Evolutionary conservation across 1,140 invertebrate genomes (phyloP), one percentile per base, ranked within the genome.

Genomic region (Drosophila santomea): DNA sequence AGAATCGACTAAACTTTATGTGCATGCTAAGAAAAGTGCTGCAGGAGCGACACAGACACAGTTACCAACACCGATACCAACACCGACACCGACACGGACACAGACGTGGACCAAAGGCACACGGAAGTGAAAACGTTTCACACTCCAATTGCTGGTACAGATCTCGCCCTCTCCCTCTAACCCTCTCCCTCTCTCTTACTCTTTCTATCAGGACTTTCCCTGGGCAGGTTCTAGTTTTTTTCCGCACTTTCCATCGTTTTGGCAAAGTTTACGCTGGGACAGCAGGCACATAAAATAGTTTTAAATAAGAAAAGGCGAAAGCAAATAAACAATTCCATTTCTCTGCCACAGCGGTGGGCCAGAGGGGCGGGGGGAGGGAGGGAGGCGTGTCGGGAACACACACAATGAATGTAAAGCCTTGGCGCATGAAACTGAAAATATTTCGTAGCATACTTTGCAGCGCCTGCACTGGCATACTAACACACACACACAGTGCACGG

Each of bases 251-350:
- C 67, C 66, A 59, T 66, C 72, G 72, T 81, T 63, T 77, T 85
- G 81, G 58, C 84, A 86, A 86, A 86, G 74, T 86, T 86, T 86
- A 72, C 68, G 78, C 64, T 82, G 83, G 74, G 74, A 86, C 79
- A 88, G 78, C 78, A 79, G 83, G 75, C 80, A 89, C 84, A 88
- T 89, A 88, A 88, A 88, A 89, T 89, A 88, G 83, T 88, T 88
- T 88, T 89, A 88, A 88, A 89, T 86, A 86, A 88, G 83, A 88
- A 84, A 78, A 83, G 79, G 84, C 84, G 80, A 89, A 88, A 78
- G 76, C 84, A 88, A 88, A 88, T 88, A 88, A 88, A 88, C 84
- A 88, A 89, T 88, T 88, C 83, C 82, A 89, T 88, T 88, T 88
- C 74, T 86, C 83, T 72, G 48, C 67, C 76, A 62, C 63, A 50